Conservation (phyloP, 2,888 invertebrate species). For the Gymnoscelis rufifasciata region DNA sequence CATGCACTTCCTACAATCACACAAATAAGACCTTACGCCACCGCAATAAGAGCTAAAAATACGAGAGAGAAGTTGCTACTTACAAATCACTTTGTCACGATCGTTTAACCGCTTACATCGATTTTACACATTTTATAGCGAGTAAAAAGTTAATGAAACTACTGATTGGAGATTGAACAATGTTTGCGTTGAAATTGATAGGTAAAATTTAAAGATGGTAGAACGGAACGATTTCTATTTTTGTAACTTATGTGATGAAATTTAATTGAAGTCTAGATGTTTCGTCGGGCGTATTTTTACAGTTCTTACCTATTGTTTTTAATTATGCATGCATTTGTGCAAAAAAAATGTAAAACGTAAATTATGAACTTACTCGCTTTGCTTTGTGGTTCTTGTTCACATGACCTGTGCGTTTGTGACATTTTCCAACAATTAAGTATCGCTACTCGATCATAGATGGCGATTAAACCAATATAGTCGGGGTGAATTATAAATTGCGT, state of each 20-base stretch:
- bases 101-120: constrained; percentile 33
- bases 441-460: constrained; percentile 50
- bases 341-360: neutral
- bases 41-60: constrained; percentile 6
- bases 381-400: neutral
- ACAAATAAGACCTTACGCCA: constrained; percentile 8
- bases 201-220: too few relatives aligned
- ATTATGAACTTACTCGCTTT: neutral
- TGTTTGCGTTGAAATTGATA: neutral
- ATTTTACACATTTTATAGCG: constrained; percentile 38
- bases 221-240: too few relatives aligned
- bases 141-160: constrained; percentile 1
- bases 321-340: too few relatives aligned
- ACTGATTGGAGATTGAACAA: neutral
- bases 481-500: too few relatives aligned
- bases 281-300: too few relatives aligned
- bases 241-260: too few relatives aligned
- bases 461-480: too few relatives aligned
- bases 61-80: constrained; percentile 31
- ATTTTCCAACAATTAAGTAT: constrained; percentile 10
- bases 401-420: constrained; percentile 1
- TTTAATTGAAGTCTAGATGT: too few relatives aligned
- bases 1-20: constrained; percentile 6
- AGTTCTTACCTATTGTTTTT: too few relatives aligned
- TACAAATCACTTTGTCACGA: constrained; percentile 44